phyloP scores from a whole-genome alignment of 92 coral and sea anemone species.

The Montipora capitata region DNA sequence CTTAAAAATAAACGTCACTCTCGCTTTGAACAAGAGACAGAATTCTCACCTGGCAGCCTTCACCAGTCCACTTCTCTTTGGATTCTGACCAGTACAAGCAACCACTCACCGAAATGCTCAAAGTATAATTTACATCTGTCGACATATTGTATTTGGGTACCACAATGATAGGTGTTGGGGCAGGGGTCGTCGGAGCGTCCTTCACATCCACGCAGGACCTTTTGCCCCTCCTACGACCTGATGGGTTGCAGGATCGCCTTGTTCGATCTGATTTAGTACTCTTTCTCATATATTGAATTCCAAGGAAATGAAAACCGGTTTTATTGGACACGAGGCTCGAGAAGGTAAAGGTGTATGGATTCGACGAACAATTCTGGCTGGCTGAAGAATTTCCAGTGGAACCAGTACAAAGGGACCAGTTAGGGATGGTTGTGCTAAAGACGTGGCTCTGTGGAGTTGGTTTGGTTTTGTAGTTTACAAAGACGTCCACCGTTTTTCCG shows the following conservation, averaged over 20 bases:
- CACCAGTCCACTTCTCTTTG: conserved; percentile 89
- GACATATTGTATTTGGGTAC: conserved; percentile 80
- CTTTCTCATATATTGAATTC: conserved; percentile 69
- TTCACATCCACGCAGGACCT: conserved; percentile 89
- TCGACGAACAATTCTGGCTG: conserved; percentile 68
- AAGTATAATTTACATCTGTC: conserved; percentile 84
- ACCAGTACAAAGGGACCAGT: conserved; percentile 60
- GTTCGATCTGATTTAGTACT: conserved; percentile 25
- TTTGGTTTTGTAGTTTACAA: conserved; percentile 56
- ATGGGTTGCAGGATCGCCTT: conserved; percentile 76
- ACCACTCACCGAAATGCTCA: conserved; percentile 83
- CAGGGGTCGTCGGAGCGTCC: conserved; percentile 88
- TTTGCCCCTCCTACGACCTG: conserved; percentile 72
- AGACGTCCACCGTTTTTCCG: conserved; percentile 43
- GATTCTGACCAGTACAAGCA: conserved; percentile 91
- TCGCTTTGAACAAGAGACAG: no score
- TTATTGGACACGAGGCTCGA: conserved; percentile 79
- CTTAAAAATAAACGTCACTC: no score
- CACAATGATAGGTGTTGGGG: conserved; percentile 85
- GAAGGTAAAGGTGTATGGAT: conserved; percentile 79
- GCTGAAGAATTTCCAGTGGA: not conserved
- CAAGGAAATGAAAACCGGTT: conserved; percentile 83
- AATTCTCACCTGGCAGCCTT: conserved; percentile 85
- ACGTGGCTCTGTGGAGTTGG: conserved; percentile 58
- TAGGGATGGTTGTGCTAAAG: conserved; percentile 63